phyloP scores from a whole-genome alignment of 2,888 invertebrate genomes.

The Augiades crinisus region DNA sequence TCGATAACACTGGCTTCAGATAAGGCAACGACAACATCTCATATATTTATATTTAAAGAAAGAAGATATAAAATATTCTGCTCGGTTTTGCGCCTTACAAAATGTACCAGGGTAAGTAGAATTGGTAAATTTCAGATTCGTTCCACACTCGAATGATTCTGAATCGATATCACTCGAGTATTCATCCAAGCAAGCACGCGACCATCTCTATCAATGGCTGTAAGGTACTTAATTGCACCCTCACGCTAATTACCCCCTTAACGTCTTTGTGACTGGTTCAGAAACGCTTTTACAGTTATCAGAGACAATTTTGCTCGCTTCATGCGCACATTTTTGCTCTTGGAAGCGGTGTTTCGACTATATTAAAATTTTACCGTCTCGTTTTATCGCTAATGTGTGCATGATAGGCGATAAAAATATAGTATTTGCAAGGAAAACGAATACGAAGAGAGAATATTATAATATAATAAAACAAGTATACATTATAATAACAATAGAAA shows the following conservation, averaged over 20 bases:
- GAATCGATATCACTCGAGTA: constrained; percentile 3
- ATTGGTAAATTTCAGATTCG: too few species aligned
- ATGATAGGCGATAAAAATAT: neutral
- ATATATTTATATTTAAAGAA: too few species aligned
- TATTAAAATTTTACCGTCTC: constrained; percentile 9
- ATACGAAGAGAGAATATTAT: too few species aligned
- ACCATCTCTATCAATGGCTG: constrained; percentile 7
- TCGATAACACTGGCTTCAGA: too few species aligned
- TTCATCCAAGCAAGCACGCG: neutral
- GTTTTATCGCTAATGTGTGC: neutral
- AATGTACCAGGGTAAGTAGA: too few species aligned
- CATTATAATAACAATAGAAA: too few species aligned
- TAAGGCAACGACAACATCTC: too few species aligned
- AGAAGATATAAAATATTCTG: too few species aligned
- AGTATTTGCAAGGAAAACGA: too few species aligned
- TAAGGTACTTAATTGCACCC: constrained; percentile 26
- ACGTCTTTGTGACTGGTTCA: constrained; percentile 33
- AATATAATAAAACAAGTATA: too few species aligned
- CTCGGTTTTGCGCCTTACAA: too few species aligned
- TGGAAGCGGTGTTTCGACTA: constrained; percentile 23
- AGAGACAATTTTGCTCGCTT: constrained; percentile 21
- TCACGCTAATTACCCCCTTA: constrained; percentile 55
- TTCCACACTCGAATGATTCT: neutral
- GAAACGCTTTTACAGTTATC: constrained; percentile 17
- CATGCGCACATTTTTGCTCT: constrained; percentile 35